Evolutionary conservation across 2,113 vertebrate species (phyloP), one percentile per base, ranked within the genome.

Genomic region (Cygnus buccinator): DNA sequence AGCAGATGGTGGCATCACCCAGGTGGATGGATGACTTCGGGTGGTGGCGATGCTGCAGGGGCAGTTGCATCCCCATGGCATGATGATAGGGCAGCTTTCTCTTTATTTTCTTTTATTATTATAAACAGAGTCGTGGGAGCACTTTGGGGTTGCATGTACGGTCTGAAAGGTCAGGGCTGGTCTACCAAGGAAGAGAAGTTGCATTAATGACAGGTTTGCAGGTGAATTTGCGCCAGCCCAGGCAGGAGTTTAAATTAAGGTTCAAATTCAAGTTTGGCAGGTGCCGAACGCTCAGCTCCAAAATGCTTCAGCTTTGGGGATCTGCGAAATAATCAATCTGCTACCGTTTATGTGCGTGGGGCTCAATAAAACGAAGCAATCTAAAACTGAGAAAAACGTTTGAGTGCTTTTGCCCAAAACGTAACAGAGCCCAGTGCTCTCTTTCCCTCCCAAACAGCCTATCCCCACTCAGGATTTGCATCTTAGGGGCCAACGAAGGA

Each of bases 251-350:
- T 86, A 44, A 95, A 81, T 93, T 90, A 70, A 92, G 90, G 67
- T 84, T 95, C 74, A 87, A 91, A 96, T 94, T 68, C 92, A 94
- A 94, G 62, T 89, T 80, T 90, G 95, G 93, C 95, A 93, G 87
- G 76, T 80, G 54, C 16, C 10, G 57, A 75, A 87, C 65, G 87
- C 59, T 95, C 59, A 0, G 54, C 31, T 96, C 87, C 50, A n/a
- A 95, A 84, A 57, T 59, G 28, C 89, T 95, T 86, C 66, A 72
- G 3, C 94, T 93, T 80, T 39, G 59, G 89, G 94, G 87, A 96
- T 63, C 87, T 85, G 91, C 44, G 88, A 95, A 95, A 79, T 54
- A 87, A 95, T 94, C 66, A 89, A 92, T 97, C 94, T 96, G 90
- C 66, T 96, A 62, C 70, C 37, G 37, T 84, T 84, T 82, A 79